These are phyloP conservation scores for Crotalus viridis DNA, from an alignment of 2,113 vertebrate genomes.

Conservation along the genomic window DNA sequence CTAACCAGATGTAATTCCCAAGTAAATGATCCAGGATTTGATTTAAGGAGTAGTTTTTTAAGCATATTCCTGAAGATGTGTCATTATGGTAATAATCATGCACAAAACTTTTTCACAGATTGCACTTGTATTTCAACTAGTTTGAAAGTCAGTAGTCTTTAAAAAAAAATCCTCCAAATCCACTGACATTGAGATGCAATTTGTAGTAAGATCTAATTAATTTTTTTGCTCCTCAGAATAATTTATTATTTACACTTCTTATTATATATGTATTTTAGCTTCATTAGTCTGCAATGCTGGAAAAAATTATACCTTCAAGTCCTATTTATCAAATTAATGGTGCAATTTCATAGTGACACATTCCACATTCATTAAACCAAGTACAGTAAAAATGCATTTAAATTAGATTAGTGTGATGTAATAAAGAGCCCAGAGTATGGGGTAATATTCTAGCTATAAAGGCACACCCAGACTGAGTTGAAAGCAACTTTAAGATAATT, in stretches of 20 bases:
- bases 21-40: neutral
- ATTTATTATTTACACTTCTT: slow-evolving; percentile 88
- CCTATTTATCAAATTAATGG: slow-evolving; percentile 89
- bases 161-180: slow-evolving; percentile 29
- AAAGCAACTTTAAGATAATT: slow-evolving; percentile 71
- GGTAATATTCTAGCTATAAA: slow-evolving; percentile 71
- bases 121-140: slow-evolving; percentile 66
- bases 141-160: slow-evolving; percentile 79
- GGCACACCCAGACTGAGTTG: slow-evolving; percentile 67
- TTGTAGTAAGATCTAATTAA: slow-evolving; percentile 83
- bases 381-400: slow-evolving; percentile 85
- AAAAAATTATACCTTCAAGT: slow-evolving; percentile 88
- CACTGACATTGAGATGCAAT: slow-evolving; percentile 79
- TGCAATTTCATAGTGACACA: slow-evolving; percentile 86
- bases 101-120: slow-evolving; percentile 68
- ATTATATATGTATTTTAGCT: slow-evolving; percentile 89
- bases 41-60: slow-evolving; percentile 44
- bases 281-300: slow-evolving; percentile 85
- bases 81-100: slow-evolving; percentile 51
- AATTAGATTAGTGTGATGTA: slow-evolving; percentile 87
- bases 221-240: slow-evolving; percentile 86
- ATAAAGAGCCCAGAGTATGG: slow-evolving; percentile 73
- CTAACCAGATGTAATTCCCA: neutral
- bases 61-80: slow-evolving; percentile 50
- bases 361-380: slow-evolving; percentile 86